Evolutionary conservation across 2,113 vertebrate genomes (phyloP), one percentile per base, ranked within the genome.

Genomic region (Perca schrenkii): DNA sequence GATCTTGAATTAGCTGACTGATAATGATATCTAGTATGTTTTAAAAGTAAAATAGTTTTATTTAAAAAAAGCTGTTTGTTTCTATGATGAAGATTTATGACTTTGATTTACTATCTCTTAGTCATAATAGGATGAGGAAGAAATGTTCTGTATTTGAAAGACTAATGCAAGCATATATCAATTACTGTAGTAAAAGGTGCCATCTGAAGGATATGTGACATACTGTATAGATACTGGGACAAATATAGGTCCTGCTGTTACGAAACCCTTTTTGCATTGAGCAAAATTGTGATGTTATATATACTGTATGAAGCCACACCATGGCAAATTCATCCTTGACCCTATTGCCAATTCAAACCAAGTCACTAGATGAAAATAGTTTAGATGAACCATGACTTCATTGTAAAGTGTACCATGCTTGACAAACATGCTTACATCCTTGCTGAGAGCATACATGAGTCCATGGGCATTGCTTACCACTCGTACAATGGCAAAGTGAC

Each of bases 201-300:
- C 60, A 86, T 34, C 71, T 79, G 61, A 47, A 71, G 65, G 17
- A 43, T 47, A 36, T 53, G 52, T 69, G 60, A 28, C 74, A 53
- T 49, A 61, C 21, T 67, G 54, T 57, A 21, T 40, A 10, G 40
- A 21, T 34, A 28, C 22, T 54, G 12, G 12, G 61, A 16, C 12
- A 49, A 34, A 67, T 8, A 21, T 50, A 57, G 25, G 50, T 25
- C 50, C 2, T 3, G 22, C 4, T 47, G 17, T 43, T 46, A 40
- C 14, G 8, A 50, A 49, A 43, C 10, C 8, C 3, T 31, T 21
- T 31, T n/a, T 43, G 31, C 8, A 43, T 60, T 46, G 28, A 61
- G 52, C n/a, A 57, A 57, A 22, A 46, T 7, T 46, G 8, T 13
- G 25, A 54, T 15, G 2, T 31, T 25, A 25, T 1, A 25, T n/a